phyloP scores from a whole-genome alignment of 2,888 invertebrate genomes.

The Cotesia congregata region DNA sequence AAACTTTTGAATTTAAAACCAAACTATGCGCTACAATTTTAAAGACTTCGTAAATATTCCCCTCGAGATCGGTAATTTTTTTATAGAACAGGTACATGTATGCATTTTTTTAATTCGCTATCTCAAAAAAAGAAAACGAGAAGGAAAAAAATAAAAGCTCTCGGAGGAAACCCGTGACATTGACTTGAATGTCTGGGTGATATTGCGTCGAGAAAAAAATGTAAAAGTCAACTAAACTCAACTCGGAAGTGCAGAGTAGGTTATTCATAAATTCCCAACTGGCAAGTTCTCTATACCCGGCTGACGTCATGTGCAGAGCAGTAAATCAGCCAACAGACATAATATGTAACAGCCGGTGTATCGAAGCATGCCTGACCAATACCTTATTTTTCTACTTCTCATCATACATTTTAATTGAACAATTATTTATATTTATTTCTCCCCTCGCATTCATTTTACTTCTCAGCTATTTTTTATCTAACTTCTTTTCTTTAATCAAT shows the following conservation, averaged over 20 bases:
- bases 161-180: background rate
- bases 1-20: too few relatives aligned
- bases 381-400: conserved; percentile 4
- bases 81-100: background rate
- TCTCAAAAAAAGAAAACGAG: background rate
- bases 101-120: background rate
- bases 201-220: background rate
- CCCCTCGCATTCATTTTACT: background rate
- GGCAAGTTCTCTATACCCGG: background rate
- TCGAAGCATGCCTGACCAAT: conserved; percentile 5
- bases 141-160: background rate
- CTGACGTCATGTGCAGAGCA: conserved; percentile 6
- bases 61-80: too few relatives aligned
- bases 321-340: conserved; percentile 9
- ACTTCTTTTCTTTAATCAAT: background rate
- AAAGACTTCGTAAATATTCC: too few relatives aligned
- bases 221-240: background rate
- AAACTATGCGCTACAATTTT: too few relatives aligned
- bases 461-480: background rate
- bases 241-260: background rate
- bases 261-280: conserved; percentile 14
- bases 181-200: background rate
- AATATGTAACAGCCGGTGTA: conserved; percentile 1
- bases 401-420: background rate
- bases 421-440: conserved; percentile 6